Evolutionary conservation across 2,797 vertebrate genomes (phyloP).

Genomic region (Schizopygopsis malacanthus): DNA sequence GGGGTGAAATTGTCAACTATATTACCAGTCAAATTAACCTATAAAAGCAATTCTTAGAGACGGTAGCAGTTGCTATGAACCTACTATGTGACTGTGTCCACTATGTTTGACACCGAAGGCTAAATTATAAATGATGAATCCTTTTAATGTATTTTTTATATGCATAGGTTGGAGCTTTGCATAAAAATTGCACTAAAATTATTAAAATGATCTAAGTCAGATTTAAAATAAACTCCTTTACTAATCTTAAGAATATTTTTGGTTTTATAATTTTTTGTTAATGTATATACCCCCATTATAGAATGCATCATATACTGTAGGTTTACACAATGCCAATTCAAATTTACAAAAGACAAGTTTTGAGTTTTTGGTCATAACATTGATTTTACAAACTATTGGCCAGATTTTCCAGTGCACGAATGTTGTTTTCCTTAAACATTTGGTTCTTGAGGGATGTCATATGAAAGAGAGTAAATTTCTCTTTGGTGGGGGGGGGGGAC

Average conservation of each 20-base stretch:
- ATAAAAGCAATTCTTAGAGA: neutral
- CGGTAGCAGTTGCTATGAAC: neutral
- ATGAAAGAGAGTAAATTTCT: neutral
- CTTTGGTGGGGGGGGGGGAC: neutral
- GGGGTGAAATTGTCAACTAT: neutral
- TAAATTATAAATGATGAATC: neutral
- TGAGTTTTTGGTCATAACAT: neutral
- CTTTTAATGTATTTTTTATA: neutral
- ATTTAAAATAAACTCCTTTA: no score
- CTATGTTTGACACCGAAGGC: neutral
- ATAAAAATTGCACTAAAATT: neutral
- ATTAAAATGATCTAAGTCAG: neutral
- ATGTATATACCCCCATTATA: no score
- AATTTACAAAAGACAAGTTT: neutral
- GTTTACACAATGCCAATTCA: no score
- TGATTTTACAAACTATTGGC: neutral
- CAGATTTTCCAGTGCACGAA: neutral
- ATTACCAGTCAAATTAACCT: neutral
- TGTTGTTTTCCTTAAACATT: neutral
- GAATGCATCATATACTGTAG: no score
- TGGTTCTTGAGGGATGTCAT: neutral
- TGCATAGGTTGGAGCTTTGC: neutral
- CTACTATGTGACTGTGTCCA: neutral
- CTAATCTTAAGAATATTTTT: no score
- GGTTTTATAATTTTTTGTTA: no score